Conservation (phyloP, 2,888 invertebrate genomes). For the Plusia festucae region DNA sequence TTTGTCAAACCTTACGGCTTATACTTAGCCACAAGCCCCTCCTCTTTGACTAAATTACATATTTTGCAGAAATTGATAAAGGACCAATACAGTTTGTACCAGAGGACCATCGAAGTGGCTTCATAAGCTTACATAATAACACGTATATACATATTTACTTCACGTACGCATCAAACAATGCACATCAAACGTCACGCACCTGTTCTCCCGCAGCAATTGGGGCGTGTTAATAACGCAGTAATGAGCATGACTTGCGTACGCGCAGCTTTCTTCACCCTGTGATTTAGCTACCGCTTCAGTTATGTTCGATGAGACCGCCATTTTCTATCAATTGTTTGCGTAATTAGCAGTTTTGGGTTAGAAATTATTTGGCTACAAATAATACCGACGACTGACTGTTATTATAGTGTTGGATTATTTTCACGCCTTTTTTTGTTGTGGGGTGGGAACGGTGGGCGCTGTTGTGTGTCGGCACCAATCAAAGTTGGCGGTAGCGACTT, state of each 20-base stretch:
- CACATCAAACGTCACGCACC: conserved; percentile 53
- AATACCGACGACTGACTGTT: conserved; percentile 36
- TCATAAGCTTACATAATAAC: not conserved
- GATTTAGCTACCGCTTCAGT: conserved; percentile 55
- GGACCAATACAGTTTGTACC: not conserved
- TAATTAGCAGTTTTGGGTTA: conserved; percentile 57
- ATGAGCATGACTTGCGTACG: conserved; percentile 69
- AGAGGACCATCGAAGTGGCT: not conserved
- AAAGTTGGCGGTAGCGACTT: conserved; percentile 24
- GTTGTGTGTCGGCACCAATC: conserved; percentile 37
- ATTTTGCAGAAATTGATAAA: not conserved
- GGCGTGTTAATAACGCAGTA: conserved; percentile 61
- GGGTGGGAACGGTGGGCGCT: conserved; percentile 45
- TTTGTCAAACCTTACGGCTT: no score
- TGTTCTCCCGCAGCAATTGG: conserved; percentile 59
- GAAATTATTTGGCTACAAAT: conserved; percentile 58
- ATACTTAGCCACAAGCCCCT: no score
- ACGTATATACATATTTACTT: conserved; percentile 34
- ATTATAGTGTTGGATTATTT: conserved; percentile 50
- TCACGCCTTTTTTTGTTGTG: conserved; percentile 33
- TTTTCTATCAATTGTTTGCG: conserved; percentile 54
- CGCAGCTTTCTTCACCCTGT: conserved; percentile 52
- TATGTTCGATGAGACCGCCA: conserved; percentile 58
- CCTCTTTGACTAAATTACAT: no score
- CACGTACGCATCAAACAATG: conserved; percentile 41